These are phyloP conservation scores for Cepaea hortensis DNA, from an alignment of 2,888 invertebrate species.

Conservation along the genomic window DNA sequence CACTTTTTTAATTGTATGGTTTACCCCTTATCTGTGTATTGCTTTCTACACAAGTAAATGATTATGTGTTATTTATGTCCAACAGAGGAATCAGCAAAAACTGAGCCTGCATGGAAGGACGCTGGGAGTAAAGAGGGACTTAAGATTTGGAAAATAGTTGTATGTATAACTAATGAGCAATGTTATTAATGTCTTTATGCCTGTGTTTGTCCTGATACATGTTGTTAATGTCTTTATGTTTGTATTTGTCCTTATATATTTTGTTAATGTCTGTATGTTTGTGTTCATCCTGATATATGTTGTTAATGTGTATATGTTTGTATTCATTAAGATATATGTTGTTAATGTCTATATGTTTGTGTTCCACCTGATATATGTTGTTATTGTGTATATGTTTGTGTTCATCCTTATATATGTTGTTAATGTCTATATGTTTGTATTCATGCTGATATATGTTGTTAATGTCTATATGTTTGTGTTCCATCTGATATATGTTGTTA, in stretches of 20 bases:
- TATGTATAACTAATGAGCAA: not conserved
- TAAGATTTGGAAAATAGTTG: constrained; percentile 50
- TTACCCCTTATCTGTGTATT: not conserved
- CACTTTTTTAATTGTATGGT: no score
- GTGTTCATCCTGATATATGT: not conserved
- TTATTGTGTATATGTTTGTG: not conserved
- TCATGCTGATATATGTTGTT: no score
- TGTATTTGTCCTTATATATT: not conserved
- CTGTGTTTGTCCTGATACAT: not conserved
- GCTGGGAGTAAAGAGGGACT: constrained; percentile 47
- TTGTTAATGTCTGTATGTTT: not conserved
- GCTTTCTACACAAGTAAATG: not conserved
- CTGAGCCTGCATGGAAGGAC: constrained; percentile 46
- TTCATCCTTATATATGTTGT: not conserved
- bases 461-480: not conserved
- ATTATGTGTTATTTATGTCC: not conserved
- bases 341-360: not conserved
- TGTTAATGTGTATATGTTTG: not conserved
- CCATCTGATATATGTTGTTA: not conserved
- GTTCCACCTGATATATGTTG: not conserved
- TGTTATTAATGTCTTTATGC: not conserved
- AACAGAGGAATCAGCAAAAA: constrained; percentile 44
- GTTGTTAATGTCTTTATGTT: not conserved
- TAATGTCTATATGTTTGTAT: not conserved
- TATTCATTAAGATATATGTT: not conserved